Base-by-base conservation (phyloP, 2,113 vertebrate genomes). In the Dasyornis broadbenti region DNA sequence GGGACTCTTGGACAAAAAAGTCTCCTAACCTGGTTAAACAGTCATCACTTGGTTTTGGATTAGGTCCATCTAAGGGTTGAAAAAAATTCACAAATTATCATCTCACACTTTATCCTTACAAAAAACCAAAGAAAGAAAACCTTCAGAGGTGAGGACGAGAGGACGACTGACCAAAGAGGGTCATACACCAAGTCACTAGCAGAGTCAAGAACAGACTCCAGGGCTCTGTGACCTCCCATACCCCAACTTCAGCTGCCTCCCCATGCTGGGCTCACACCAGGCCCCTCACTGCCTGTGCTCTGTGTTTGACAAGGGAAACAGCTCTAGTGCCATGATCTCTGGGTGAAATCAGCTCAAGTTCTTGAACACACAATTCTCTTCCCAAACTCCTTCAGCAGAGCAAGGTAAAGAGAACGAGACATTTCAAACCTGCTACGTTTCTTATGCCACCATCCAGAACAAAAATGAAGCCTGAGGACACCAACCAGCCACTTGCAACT, bases 251-350 rank as follows among this genome's bases (percentile, higher is more conserved):
- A 4, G 54, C 23, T 57, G 52, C 44, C 18, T 73, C 60, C 57
- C 65, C 8, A 0, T 0, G 0, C 44, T 10, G 2, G 66, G 56
- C 64, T 75, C 75, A 50, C 4, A 3, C 5, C 5, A 1, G 31
- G 40, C 40, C 52, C 37, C 69, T 40, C 13, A 1, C 52, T 37
- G 79, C 56, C 65, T 33, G 8, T 4, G 1, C 53, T 40, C 53
- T 35, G 28, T 2, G 1, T 23, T 44, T 56, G 37, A 70, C 18
- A 56, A 28, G 15, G 19, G 31, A 54, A 59, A 42, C 0, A 5
- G 56, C 56, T 31, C 49, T 2, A 13, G 22, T 4, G 1, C 49
- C 19, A 28, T 0, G 11, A 52, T 26, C 17, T 39, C 73, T 22
- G 84, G 15, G 18, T 24, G 45, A 61, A 40, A 85, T 22, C 10